Base-by-base conservation (phyloP, 1,140 invertebrate genomes). In the Drosophila arawakana region DNA sequence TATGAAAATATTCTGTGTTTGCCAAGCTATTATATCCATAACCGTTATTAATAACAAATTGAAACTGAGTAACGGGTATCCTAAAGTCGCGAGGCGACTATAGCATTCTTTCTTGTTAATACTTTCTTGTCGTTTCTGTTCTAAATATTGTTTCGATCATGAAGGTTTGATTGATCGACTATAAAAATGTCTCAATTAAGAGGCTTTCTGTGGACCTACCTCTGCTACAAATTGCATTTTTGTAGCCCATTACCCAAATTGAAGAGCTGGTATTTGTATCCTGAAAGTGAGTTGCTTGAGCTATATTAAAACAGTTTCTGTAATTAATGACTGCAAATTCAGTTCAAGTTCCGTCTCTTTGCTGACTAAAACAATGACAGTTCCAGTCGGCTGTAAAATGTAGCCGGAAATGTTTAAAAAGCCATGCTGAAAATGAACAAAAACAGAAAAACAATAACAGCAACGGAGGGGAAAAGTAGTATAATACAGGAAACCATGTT, bases 321-420 rank as follows among this genome's bases (percentile, higher is more conserved):
- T 86, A 86, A 86, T 86, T 86, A 88, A 86, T 86, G 80, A 50
- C 76, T 77, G 67, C 59, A 83, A 80, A 86, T 86, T 34, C 50
- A 88, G 76, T 77, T 66, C 57, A 63, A 68, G 59, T 25, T 60
- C 13, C 75, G 41, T 46, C 62, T 75, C 50, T 71, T 66, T 65
- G 69, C 63, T 57, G 55, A 10, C 46, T 37, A 43, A 74, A 80
- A 83, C 84, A 88, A 88, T 80, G 80, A 83, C 83, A 68, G 60
- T 60, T 79, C 68, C 57, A 63, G 76, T 70, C 73, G 52, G 13
- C 59, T 63, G 73, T 71, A 49, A 75, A 75, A 72, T 66, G 82
- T 78, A 72, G 84, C 54, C 84, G 84, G 83, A 88, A 89, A 89
- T 89, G 78, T 89, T 88, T 88, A 78, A 65, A 76, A 62, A 43